Percentiles rank a stretch among this genome's conserved stretches.
Conservation (phyloP, 2,888 invertebrate genomes). For the Enoplolaimus lenunculus region DNA sequence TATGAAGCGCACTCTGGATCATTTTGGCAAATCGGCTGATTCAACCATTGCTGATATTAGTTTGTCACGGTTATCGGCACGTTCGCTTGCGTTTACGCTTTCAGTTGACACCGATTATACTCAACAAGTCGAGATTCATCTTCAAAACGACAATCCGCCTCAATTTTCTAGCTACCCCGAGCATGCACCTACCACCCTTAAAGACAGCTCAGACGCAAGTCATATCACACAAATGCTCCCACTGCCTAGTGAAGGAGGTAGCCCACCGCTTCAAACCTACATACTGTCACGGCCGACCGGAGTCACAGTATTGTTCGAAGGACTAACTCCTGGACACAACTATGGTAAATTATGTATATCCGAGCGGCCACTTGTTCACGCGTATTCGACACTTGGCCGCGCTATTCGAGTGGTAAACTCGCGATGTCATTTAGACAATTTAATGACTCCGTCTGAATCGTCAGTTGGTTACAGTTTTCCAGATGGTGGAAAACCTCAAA, state of each 20-base stretch:
- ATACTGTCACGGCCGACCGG: neutral
- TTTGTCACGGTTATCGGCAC: neutral
- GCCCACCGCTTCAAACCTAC: neutral
- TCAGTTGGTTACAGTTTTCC: neutral
- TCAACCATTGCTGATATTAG: neutral
- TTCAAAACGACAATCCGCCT: too few species aligned
- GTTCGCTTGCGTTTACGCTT: neutral
- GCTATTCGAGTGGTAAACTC: neutral
- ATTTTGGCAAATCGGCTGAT: neutral
- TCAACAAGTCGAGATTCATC: neutral
- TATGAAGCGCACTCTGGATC: neutral
- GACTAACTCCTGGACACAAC: neutral
- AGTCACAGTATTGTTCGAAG: neutral
- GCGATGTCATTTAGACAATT: neutral
- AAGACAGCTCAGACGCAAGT: too few species aligned
- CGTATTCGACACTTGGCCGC: neutral
- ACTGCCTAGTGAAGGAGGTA: neutral
- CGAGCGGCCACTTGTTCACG: neutral
- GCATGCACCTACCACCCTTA: too few species aligned
- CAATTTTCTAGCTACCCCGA: too few species aligned
- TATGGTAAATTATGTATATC: neutral
- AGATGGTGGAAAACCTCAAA: neutral
- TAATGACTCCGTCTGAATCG: neutral
- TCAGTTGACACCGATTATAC: neutral
- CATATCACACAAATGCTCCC: too few species aligned